These are phyloP conservation scores for Numida meleagris DNA, from an alignment of 2,113 vertebrate species.

Conservation along the genomic window DNA sequence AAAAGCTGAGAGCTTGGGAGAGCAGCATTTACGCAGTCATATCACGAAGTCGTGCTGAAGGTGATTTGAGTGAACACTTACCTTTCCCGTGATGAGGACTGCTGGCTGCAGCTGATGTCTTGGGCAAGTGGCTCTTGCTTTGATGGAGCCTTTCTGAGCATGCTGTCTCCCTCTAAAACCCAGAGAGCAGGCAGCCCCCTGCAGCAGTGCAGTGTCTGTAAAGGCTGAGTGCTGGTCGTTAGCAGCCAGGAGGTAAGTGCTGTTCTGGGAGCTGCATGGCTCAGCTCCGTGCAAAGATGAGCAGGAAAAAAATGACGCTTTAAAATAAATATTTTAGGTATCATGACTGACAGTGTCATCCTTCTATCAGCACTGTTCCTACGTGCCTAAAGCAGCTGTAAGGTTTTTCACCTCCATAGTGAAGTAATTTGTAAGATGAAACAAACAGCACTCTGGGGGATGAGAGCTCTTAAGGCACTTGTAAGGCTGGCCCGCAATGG, in stretches of 20 bases:
- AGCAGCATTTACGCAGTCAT: fast-evolving
- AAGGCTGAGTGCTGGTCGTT: not conserved
- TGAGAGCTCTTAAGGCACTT: not conserved
- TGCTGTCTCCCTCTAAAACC: not conserved
- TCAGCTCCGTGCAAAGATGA: not conserved
- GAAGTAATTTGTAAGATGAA: conserved; percentile 14
- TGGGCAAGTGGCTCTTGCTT: not conserved
- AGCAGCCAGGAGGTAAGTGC: fast-evolving
- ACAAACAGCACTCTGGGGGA: fast-evolving
- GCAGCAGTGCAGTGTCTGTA: not conserved
- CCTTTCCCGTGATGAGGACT: not conserved
- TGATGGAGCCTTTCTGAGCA: not conserved
- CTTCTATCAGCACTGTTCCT: not conserved
- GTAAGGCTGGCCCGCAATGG: not conserved
- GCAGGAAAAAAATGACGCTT: not conserved
- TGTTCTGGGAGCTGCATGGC: not conserved
- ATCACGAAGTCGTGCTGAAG: fast-evolving
- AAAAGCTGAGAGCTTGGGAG: not conserved
- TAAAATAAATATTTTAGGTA: not conserved
- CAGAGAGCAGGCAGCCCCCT: not conserved
- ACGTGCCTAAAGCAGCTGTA: not conserved
- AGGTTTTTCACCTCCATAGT: not conserved
- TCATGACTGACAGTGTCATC: not conserved
- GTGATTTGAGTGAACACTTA: not conserved
- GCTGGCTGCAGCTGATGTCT: not conserved